These are phyloP conservation scores for Chaitophorus viminalis DNA, from an alignment of 2,888 invertebrate genomes.

Conservation along the genomic window DNA sequence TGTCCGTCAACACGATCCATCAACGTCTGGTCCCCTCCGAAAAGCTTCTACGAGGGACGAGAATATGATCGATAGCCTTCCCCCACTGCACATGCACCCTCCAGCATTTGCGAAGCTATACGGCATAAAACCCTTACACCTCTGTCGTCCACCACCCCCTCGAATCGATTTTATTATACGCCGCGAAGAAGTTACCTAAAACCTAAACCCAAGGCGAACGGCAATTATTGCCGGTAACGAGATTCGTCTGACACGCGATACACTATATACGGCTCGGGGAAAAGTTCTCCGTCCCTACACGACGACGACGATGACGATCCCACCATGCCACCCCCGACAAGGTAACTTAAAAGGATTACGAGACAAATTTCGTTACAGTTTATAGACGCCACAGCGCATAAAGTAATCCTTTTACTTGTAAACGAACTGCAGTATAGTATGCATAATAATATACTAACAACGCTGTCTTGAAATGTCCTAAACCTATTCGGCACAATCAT, in stretches of 20 bases:
- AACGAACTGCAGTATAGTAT: background rate
- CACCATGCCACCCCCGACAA: background rate
- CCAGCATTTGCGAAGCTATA: background rate
- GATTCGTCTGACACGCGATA: slow-evolving; percentile 60
- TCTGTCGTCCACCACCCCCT: background rate
- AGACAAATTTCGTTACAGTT: slow-evolving; percentile 57
- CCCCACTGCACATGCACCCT: background rate
- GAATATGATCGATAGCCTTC: slow-evolving; percentile 60
- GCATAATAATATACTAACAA: no score
- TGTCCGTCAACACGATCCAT: slow-evolving; percentile 62
- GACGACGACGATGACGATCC: background rate
- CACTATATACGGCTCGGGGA: background rate
- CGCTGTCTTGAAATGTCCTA: background rate
- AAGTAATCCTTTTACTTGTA: slow-evolving; percentile 18
- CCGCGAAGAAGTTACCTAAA: slow-evolving; percentile 53
- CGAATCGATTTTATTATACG: slow-evolving; percentile 53
- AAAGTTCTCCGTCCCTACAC: background rate
- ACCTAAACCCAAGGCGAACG: slow-evolving; percentile 49
- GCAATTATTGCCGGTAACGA: slow-evolving; percentile 54
- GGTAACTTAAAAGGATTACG: slow-evolving; percentile 56
- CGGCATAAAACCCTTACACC: background rate
- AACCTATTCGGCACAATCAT: background rate
- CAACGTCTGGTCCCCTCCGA: slow-evolving; percentile 48
- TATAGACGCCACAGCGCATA: slow-evolving; percentile 6
- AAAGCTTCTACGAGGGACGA: slow-evolving; percentile 37